These are phyloP conservation scores for Nilaparvata lugens DNA, from an alignment of 1,140 invertebrate genomes.

Conservation along the genomic window DNA sequence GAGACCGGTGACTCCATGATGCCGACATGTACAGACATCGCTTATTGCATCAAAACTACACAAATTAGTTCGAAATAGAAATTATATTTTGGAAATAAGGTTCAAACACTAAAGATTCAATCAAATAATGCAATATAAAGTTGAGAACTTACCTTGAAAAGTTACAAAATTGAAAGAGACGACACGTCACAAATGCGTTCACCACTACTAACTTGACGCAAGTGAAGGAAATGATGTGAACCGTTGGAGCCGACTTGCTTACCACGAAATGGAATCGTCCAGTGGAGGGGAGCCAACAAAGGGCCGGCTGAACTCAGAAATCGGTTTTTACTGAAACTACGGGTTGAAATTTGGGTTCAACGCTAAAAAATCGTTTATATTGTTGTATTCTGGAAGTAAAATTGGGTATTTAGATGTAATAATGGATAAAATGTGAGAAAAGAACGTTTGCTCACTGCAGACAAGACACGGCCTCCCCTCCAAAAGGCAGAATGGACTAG, in stretches of 20 bases:
- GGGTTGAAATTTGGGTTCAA: background rate
- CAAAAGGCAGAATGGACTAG: slow-evolving; percentile 35
- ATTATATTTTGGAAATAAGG: background rate
- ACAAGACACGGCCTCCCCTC: slow-evolving; percentile 21
- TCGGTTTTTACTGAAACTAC: background rate
- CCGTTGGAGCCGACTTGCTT: slow-evolving; percentile 24
- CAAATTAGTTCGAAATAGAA: background rate
- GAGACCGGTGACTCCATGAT: background rate
- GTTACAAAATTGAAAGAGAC: slow-evolving; percentile 6
- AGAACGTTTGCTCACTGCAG: background rate
- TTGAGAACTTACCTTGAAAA: background rate
- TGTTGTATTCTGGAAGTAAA: background rate
- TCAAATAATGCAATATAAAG: background rate
- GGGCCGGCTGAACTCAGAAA: slow-evolving; percentile 22
- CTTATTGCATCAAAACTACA: background rate
- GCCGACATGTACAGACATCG: background rate
- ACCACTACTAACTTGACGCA: slow-evolving; percentile 24
- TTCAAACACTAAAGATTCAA: background rate
- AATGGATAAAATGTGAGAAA: background rate
- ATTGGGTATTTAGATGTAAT: background rate
- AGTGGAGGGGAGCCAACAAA: slow-evolving; percentile 22
- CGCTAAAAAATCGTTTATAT: background rate
- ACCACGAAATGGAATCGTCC: slow-evolving; percentile 35
- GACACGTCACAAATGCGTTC: slow-evolving; percentile 18
- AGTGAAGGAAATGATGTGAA: slow-evolving; percentile 19